phyloP scores from a whole-genome alignment of 2,113 vertebrate genomes.

The Amphilophus citrinellus region DNA sequence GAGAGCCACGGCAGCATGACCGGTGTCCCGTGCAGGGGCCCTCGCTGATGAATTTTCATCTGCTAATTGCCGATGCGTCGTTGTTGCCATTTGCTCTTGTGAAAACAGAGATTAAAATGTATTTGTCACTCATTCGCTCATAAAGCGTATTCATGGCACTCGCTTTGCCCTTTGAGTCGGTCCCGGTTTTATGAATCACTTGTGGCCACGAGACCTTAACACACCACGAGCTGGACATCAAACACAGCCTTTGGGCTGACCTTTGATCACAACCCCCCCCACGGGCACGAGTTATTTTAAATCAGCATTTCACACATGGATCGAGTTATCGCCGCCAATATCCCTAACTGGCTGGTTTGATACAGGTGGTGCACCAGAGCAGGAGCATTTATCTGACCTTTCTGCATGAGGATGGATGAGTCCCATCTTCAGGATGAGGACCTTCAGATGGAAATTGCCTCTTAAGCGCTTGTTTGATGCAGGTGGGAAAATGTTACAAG shows the following conservation, averaged over 20 bases:
- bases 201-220: conserved; percentile 60
- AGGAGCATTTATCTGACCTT: conserved; percentile 40
- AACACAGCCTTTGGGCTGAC: conserved; percentile 67
- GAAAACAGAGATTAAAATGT: conserved; percentile 61
- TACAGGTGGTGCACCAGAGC: conserved; percentile 25
- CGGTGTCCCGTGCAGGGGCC: conserved; percentile 76
- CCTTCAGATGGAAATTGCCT: not conserved
- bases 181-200: conserved; percentile 48
- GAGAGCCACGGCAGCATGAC: conserved; percentile 84
- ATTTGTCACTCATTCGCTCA: conserved; percentile 46
- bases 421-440: not conserved
- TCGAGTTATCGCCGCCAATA: not conserved
- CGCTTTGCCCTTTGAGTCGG: conserved; percentile 67
- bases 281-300: conserved; percentile 37
- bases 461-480: not conserved
- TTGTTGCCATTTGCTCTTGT: conserved; percentile 34
- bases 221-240: conserved; percentile 52
- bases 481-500: not conserved
- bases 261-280: conserved; percentile 59
- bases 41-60: conserved; percentile 75
- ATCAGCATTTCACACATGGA: conserved; percentile 39
- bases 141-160: conserved; percentile 45
- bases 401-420: not conserved
- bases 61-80: conserved; percentile 61
- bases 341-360: not conserved